Percentiles rank a stretch among this genome's conserved stretches.
Evolutionary conservation across 2,888 invertebrate genomes (phyloP).

Genomic region (Gnatocerus cornutus): DNA sequence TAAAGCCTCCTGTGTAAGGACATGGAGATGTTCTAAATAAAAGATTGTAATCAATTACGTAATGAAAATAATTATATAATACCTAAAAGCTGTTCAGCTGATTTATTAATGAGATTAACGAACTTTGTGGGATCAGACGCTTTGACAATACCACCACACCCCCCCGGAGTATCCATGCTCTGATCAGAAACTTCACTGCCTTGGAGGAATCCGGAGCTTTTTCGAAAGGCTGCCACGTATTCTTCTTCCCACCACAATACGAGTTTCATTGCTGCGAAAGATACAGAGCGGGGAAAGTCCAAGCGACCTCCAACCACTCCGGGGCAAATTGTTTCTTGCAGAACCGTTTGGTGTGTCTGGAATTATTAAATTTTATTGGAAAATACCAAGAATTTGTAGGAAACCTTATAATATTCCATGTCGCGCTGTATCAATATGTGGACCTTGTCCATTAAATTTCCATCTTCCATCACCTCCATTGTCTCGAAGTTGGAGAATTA

Average conservation of each 20-base stretch:
- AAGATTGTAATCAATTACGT: too few relatives aligned
- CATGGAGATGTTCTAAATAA: conserved; percentile 81
- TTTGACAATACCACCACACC: conserved; percentile 78
- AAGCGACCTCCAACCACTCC: conserved; percentile 87
- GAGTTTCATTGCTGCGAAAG: conserved; percentile 88
- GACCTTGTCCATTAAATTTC: conserved; percentile 90
- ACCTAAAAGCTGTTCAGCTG: conserved; percentile 82
- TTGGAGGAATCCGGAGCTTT: conserved; percentile 74
- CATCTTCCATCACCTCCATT: conserved; percentile 94
- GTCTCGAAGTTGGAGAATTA: background rate
- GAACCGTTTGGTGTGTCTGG: conserved; percentile 72
- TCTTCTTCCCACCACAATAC: conserved; percentile 92
- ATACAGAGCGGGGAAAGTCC: conserved; percentile 88
- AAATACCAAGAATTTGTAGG: background rate
- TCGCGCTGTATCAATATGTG: conserved; percentile 87
- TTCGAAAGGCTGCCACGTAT: conserved; percentile 83
- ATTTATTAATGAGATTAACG: conserved; percentile 80
- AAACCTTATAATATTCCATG: conserved; percentile 87
- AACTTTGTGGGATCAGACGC: conserved; percentile 86
- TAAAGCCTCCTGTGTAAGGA: conserved; percentile 86
- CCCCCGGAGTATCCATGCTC: conserved; percentile 69
- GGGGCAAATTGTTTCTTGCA: conserved; percentile 85
- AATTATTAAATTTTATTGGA: background rate
- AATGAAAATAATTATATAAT: background rate
- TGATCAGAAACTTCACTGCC: conserved; percentile 64